Base-by-base conservation (phyloP, 1,140 invertebrate genomes). In the Drosophila rhopaloa region DNA sequence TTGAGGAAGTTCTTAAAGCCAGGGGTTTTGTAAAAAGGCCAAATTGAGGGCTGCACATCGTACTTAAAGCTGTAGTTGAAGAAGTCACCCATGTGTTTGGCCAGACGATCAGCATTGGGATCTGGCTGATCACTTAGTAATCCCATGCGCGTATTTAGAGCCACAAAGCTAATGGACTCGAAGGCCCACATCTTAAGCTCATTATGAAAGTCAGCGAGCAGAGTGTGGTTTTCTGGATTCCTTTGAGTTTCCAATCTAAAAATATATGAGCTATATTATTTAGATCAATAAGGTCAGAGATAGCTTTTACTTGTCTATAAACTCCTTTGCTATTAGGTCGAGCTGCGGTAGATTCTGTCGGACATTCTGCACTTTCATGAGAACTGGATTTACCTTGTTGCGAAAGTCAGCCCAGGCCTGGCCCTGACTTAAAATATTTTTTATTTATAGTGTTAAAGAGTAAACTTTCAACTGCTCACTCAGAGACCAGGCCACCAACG, bases 171-270 rank as follows among this genome's bases (percentile, higher is more conserved):
- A 4, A 96, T 95, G 1, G 95, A 95, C 83, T 97, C 96, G 13
- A 96, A 91, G 13, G 95, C 93, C 95, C 95, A 95, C 84, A 95
- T 94, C 77, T 95, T 95, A 58, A 96, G 91, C 82, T 95, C 94
- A 41, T 94, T 93, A 35, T 94, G 93, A 78, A 95, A 95, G 65
- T 94, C 92, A 0, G 76, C 81, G 2, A 93, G 93, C 43, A 96
- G 90, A 81, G 94, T 93, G 68, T 93, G 93, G 27, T 93, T 93
- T 51, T 93, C 76, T 0, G 70, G 43, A 78, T 94, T 89, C 14
- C 94, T 91, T 19, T 94, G 83, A 24, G 91, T 91, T 77, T 92
- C 93, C 53, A 95, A 93, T 71, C 94, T 95, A 47, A 16, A 57
- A 40, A 29, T 4, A 29, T 14, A 41, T 32, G 8, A 7, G 8